Evolutionary conservation across 2,888 invertebrate genomes (phyloP), one percentile per base, ranked within the genome.

Genomic region (Bellardia pandia): DNA sequence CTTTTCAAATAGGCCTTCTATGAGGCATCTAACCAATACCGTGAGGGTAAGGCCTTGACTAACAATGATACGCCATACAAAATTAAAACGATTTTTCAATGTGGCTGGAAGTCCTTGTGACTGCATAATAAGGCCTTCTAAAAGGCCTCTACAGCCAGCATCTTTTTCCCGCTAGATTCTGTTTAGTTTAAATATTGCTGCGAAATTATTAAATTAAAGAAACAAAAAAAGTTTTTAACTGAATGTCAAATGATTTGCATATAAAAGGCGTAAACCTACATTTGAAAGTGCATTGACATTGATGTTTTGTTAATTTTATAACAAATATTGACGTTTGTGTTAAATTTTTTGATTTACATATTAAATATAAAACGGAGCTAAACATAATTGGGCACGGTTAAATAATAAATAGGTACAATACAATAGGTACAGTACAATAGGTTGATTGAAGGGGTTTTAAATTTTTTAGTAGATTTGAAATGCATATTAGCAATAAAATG

Each of bases 221-320:
- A 64, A 16, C 30, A 68, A 78, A 58, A 58, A 58, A 56, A 56
- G 64, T 13, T 51, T 11, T 14, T 30, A 40, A 66, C 64, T 77
- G 53, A 53, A 66, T 66, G 66, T 66, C 53, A 68, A 68, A 45
- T 33, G 6, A 78, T 78, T 77, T 68, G 45, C 56, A 68, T 68
- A 56, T 42, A 66, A 77, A 66, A 66, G 77, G 53, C 66, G 45
- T 56, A 58, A 45, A 58, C 33, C 58, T 33, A 33, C 42, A 68
- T 68, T 68, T 56, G 6, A 1, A 11, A 68, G 68, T 72, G 1
- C 16, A 74, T 74, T 56, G 56, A 80, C 72, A 74, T 72, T 62
- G 14, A 69, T 16, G 30, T 6, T 40, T 40, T 53, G n/a, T n/a
- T 62, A 2, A 16, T 40, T 53, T 37, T 16, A n/a, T 53, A 56